Evolutionary conservation across 2,888 invertebrate species (phyloP).

Genomic region (Boloria selene): DNA sequence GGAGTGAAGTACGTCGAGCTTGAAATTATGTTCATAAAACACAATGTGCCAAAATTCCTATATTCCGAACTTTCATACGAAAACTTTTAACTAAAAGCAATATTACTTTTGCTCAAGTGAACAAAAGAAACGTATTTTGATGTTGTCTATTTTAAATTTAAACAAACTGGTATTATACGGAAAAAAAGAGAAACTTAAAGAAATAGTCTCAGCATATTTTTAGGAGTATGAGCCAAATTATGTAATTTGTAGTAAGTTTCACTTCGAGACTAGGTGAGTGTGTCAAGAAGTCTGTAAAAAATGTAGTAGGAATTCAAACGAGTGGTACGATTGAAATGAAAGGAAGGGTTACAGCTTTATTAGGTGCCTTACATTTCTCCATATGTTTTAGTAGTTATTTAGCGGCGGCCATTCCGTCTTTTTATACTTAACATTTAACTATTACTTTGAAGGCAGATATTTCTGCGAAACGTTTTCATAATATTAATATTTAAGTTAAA

Average conservation of each 20-base stretch:
- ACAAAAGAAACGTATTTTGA: constrained; percentile 35
- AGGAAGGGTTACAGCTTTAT: constrained; percentile 54
- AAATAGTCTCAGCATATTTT: constrained; percentile 64
- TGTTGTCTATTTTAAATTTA: constrained; percentile 38
- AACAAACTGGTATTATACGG: constrained; percentile 37
- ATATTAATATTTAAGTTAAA: constrained; percentile 23
- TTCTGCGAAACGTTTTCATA: constrained; percentile 5
- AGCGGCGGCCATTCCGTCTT: background rate
- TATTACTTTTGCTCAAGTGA: constrained; percentile 42
- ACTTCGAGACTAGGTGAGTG: constrained; percentile 47
- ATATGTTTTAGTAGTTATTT: constrained; percentile 16
- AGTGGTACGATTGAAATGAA: constrained; percentile 55
- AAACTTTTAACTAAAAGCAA: constrained; percentile 30
- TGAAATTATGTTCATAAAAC: constrained; percentile 52
- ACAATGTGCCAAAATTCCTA: constrained; percentile 69
- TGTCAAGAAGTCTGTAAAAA: constrained; percentile 56
- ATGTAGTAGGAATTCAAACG: constrained; percentile 56
- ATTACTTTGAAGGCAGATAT: constrained; percentile 1
- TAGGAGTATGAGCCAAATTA: constrained; percentile 70
- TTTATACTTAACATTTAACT: constrained; percentile 7
- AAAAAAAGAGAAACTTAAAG: constrained; percentile 43
- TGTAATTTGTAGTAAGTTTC: constrained; percentile 55
- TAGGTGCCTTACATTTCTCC: constrained; percentile 63
- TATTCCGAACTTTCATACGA: constrained; percentile 30
- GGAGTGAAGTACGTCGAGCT: constrained; percentile 40